phyloP scores from a whole-genome alignment of 1,140 invertebrate species.

The Saxidomus purpurata region DNA sequence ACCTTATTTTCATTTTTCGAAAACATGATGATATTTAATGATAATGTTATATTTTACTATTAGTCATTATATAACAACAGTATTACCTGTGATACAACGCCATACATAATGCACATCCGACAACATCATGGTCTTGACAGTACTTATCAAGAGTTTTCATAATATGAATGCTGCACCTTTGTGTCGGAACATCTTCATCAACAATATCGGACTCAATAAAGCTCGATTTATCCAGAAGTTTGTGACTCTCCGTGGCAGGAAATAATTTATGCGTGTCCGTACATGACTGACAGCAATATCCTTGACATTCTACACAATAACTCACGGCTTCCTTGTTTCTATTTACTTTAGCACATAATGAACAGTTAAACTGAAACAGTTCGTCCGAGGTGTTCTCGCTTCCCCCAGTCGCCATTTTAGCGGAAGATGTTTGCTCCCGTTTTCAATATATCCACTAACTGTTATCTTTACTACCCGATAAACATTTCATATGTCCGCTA shows the following conservation, averaged over 20 bases:
- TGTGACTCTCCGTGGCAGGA: background rate
- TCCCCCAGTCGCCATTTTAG: background rate
- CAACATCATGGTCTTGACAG: background rate
- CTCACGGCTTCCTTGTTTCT: background rate
- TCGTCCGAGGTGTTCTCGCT: background rate
- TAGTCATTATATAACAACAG: no score
- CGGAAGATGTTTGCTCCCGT: no score
- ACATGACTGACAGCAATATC: slow-evolving; percentile 7
- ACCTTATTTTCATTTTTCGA: no score
- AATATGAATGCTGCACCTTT: background rate
- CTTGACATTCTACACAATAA: slow-evolving; percentile 23
- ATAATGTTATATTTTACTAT: no score
- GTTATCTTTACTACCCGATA: no score
- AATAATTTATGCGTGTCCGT: background rate
- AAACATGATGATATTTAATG: no score
- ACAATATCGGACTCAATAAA: background rate
- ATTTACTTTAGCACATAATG: background rate
- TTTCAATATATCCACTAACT: no score
- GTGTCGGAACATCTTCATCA: background rate
- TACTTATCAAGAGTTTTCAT: background rate
- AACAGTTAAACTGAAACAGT: background rate
- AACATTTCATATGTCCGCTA: no score
- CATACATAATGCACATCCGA: slow-evolving; percentile 5
- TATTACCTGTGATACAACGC: slow-evolving; percentile 17
- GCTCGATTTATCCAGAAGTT: background rate